These are phyloP conservation scores for Geodia barretti DNA, from an alignment of 37 sponge, comb jelly and placozoan genomes.

Conservation along the genomic window DNA sequence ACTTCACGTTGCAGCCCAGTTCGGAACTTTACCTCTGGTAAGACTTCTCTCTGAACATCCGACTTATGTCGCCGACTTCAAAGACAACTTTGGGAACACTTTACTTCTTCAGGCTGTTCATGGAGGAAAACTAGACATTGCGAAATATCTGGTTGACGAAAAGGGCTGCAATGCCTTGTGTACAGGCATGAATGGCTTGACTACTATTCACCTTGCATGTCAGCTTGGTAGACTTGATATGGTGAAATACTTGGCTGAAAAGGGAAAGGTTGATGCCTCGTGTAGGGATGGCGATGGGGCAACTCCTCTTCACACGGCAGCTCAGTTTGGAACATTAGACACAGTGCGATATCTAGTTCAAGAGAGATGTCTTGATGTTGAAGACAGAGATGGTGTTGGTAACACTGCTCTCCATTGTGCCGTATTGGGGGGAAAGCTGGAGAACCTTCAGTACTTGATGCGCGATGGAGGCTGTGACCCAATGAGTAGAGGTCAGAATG, in stretches of 20 bases:
- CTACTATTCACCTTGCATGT: too few relatives aligned
- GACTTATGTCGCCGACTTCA: background rate
- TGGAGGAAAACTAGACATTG: conserved; percentile 25
- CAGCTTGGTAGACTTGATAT: too few relatives aligned
- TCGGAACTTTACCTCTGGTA: background rate
- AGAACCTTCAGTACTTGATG: conserved; percentile 10
- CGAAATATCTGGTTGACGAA: too few relatives aligned
- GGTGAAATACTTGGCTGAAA: too few relatives aligned
- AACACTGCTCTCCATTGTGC: conserved; percentile 28
- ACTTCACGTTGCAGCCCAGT: background rate
- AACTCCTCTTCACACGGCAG: conserved; percentile 29
- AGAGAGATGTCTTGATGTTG: background rate
- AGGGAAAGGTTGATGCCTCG: conserved; percentile 4
- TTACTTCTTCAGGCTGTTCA: conserved; percentile 5
- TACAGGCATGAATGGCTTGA: too few relatives aligned
- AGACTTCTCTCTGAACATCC: background rate
- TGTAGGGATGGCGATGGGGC: conserved; percentile 13
- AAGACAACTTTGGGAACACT: background rate
- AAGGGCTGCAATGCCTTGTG: too few relatives aligned
- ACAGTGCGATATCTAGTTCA: background rate
- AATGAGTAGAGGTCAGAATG: background rate
- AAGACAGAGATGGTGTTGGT: background rate
- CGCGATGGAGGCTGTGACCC: background rate
- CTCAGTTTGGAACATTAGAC: conserved; percentile 8
- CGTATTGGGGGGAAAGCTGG: conserved; percentile 20